These are phyloP conservation scores for Rhinopomastus cyanomelas DNA, from an alignment of 2,113 vertebrate species.

Conservation along the genomic window DNA sequence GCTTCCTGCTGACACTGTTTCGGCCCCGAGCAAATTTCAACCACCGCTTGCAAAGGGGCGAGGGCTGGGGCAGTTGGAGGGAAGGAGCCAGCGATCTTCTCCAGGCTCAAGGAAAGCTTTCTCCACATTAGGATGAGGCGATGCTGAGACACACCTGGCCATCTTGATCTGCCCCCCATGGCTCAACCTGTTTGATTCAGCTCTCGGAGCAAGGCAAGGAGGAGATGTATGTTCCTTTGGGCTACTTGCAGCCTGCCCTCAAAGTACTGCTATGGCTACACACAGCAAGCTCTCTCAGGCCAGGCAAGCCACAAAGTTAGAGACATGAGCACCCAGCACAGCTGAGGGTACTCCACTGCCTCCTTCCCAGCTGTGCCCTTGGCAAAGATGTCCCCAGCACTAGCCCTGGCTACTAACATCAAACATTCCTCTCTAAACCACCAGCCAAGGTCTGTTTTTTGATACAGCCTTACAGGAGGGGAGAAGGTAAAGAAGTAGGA, in stretches of 20 bases:
- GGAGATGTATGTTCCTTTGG: not conserved
- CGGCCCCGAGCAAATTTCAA: not conserved
- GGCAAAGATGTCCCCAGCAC: not conserved
- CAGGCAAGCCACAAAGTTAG: not conserved
- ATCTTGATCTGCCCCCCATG: not conserved
- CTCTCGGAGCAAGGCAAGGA: not conserved
- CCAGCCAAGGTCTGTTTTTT: not conserved
- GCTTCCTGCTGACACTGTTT: not conserved
- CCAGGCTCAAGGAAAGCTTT: not conserved
- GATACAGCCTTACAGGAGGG: constrained; percentile 6
- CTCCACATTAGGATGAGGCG: not conserved
- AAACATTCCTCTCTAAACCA: not conserved
- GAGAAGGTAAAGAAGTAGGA: constrained; percentile 33
- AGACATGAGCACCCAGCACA: not conserved
- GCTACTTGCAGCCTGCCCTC: not conserved
- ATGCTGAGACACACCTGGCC: not conserved
- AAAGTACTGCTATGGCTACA: not conserved
- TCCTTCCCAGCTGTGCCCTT: not conserved
- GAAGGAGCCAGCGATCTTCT: not conserved
- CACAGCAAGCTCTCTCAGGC: accelerated
- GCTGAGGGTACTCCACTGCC: accelerated
- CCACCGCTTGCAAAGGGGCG: accelerated
- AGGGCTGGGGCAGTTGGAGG: accelerated
- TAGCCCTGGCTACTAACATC: not conserved
- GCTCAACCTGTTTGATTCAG: accelerated